These are phyloP conservation scores for Yponomeuta cagnagella DNA, from an alignment of 2,888 invertebrate species.

Conservation along the genomic window DNA sequence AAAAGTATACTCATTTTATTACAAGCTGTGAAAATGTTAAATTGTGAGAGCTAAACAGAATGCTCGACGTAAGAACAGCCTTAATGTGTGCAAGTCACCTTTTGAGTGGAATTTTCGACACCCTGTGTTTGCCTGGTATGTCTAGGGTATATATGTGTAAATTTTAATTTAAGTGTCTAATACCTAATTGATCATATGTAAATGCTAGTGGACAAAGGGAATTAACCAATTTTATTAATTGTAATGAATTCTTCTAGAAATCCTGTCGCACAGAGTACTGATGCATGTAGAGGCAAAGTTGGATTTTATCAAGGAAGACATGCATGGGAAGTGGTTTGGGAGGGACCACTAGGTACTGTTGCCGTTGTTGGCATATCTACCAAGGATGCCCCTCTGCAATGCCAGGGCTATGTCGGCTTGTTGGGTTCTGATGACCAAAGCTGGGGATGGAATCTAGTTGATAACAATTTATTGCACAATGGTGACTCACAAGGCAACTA, in stretches of 20 bases:
- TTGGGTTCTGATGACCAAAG: conserved; percentile 97
- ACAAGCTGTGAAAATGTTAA: too few species aligned
- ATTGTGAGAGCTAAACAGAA: too few species aligned
- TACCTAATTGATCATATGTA: too few species aligned
- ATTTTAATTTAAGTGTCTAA: too few species aligned
- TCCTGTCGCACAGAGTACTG: conserved; percentile 98
- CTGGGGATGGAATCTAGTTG: conserved; percentile 99
- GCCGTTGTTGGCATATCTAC: conserved; percentile 98
- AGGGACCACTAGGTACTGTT: conserved; percentile 98
- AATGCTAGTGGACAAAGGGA: neutral
- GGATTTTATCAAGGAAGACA: conserved; percentile 95
- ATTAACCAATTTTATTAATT: too few species aligned
- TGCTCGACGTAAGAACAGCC: too few species aligned
- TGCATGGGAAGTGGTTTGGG: conserved; percentile 99
- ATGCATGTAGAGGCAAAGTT: conserved; percentile 93
- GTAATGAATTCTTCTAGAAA: conserved; percentile 75
- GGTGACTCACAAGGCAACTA: conserved; percentile 96
- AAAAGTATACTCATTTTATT: too few species aligned
- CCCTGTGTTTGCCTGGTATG: too few species aligned
- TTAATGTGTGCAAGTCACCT: too few species aligned
- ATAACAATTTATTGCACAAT: conserved; percentile 97
- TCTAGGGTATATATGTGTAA: too few species aligned
- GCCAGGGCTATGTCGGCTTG: conserved; percentile 96
- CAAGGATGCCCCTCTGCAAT: conserved; percentile 94
- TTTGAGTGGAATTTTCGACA: too few species aligned